A percentile compares a stretch with the other conserved stretches of the same genome.
Evolutionary conservation across 2,888 invertebrate species (phyloP).

Genomic region (Ennomos erosarius): DNA sequence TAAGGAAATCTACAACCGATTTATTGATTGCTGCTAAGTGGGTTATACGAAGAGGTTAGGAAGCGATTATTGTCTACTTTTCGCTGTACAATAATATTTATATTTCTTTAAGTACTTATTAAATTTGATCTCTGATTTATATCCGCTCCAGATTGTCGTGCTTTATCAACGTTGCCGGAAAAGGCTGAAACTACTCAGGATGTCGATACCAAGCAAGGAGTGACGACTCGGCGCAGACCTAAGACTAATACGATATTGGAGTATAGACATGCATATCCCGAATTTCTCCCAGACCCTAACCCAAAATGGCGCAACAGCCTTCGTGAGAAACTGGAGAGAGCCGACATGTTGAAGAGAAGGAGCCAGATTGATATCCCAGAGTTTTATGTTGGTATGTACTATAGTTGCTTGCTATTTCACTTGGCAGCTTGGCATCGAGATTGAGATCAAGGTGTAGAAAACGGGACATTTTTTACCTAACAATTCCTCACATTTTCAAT

Average conservation of each 20-base stretch:
- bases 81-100: too few species aligned
- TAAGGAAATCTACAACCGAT: slow-evolving; percentile 60
- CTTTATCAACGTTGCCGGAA: slow-evolving; percentile 65
- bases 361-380: slow-evolving; percentile 95
- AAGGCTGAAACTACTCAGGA: slow-evolving; percentile 48
- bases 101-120: too few species aligned
- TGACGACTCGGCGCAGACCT: slow-evolving; percentile 47
- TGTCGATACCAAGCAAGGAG: slow-evolving; percentile 34
- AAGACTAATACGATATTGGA: slow-evolving; percentile 72
- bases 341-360: slow-evolving; percentile 96
- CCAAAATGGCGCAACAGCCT: slow-evolving; percentile 91
- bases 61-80: slow-evolving; percentile 13
- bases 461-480: too few species aligned
- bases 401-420: not conserved
- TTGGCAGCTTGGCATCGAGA: too few species aligned
- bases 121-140: too few species aligned
- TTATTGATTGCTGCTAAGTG: slow-evolving; percentile 62
- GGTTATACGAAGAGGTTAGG: slow-evolving; percentile 74
- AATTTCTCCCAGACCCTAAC: slow-evolving; percentile 96
- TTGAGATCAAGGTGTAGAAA: too few species aligned
- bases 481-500: too few species aligned
- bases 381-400: slow-evolving; percentile 95
- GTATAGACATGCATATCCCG: slow-evolving; percentile 92
- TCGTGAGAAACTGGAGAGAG: slow-evolving; percentile 94
- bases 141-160: slow-evolving; percentile 60